Evolutionary conservation across 2,113 vertebrate species (phyloP).

Genomic region (Aspiorhynchus laticeps): DNA sequence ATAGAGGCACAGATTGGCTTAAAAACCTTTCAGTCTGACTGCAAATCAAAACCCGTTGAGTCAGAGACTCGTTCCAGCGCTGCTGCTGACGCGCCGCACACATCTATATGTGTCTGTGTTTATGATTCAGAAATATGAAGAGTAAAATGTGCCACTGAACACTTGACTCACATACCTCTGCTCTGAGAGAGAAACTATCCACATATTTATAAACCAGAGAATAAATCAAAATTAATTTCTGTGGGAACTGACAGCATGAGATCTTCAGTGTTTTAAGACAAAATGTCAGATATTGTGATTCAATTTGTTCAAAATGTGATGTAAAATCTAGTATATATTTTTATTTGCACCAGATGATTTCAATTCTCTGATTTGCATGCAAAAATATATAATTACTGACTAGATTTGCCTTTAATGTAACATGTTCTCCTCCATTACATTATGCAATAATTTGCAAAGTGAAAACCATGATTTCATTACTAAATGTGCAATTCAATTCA

Average conservation of each 20-base stretch:
- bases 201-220: not conserved
- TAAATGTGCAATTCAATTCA: not conserved
- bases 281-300: not conserved
- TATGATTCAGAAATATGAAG: not conserved
- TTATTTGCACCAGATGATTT: no score
- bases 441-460: not conserved
- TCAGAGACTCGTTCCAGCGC: not conserved
- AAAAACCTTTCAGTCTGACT: not conserved
- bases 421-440: not conserved
- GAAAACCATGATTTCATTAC: not conserved
- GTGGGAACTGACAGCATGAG: no score
- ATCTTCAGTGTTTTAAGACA: not conserved
- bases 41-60: not conserved
- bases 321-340: no score
- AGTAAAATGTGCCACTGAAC: not conserved
- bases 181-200: not conserved
- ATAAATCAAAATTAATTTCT: no score
- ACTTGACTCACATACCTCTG: not conserved
- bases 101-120: not conserved
- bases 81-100: not conserved
- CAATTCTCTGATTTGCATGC: no score
- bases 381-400: not conserved
- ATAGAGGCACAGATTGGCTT: constrained; percentile 2
- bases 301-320: not conserved
- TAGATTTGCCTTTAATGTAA: not conserved